These are phyloP conservation scores for Nasalis larvatus DNA, from an alignment of 2,113 vertebrate genomes.

Conservation along the genomic window DNA sequence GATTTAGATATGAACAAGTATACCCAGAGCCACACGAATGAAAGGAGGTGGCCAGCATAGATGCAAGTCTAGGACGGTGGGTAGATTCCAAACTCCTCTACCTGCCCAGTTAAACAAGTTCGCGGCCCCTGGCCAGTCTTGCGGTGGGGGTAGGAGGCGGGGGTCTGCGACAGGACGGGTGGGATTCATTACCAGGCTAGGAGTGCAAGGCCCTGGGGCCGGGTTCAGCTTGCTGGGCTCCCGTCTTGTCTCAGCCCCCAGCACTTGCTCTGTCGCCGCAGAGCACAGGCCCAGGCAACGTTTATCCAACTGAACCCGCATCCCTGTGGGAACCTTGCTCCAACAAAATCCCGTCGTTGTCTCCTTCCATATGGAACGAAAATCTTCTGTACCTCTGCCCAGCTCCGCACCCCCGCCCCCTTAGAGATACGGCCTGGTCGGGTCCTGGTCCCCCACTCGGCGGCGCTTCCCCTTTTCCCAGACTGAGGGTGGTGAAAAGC, in stretches of 20 bases:
- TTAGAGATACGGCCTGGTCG: neutral
- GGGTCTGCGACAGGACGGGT: neutral
- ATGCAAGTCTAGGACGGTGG: neutral
- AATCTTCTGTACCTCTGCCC: neutral
- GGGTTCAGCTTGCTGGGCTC: neutral
- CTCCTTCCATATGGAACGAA: neutral
- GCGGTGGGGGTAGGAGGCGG: fast-evolving
- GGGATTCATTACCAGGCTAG: neutral
- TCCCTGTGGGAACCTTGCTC: neutral
- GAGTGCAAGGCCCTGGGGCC: neutral
- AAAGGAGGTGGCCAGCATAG: neutral
- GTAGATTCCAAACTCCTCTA: neutral
- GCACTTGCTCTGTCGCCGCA: neutral
- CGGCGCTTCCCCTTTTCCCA: neutral
- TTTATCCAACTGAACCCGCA: neutral
- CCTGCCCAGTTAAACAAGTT: neutral
- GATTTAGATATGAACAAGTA: neutral
- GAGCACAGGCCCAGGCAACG: neutral
- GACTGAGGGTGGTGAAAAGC: neutral
- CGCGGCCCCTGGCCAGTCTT: neutral
- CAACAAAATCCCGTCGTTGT: neutral
- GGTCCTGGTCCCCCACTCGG: neutral
- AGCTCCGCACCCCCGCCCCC: neutral
- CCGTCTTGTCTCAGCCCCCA: neutral
- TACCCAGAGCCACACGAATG: neutral